Percentiles rank a stretch among this genome's conserved stretches.
phyloP scores from a whole-genome alignment of 2,888 invertebrate species.

The Autographa pulchrina region DNA sequence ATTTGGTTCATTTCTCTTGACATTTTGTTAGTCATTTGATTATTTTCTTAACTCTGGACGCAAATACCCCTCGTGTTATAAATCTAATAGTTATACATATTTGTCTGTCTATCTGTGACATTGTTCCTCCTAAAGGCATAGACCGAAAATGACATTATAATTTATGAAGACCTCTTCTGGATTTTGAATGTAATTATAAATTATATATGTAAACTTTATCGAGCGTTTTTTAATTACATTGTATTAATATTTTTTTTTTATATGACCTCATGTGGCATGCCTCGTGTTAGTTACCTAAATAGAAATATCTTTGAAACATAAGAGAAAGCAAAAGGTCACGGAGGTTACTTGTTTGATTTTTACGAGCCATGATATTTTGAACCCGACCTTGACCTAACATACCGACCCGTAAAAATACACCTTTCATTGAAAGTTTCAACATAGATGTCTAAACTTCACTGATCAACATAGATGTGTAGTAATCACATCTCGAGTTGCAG shows the following conservation, averaged over 20 bases:
- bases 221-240: no score
- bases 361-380: background rate
- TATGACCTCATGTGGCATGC: background rate
- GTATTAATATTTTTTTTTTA: background rate
- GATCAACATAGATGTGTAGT: background rate
- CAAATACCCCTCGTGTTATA: no score
- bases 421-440: background rate
- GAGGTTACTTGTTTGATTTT: background rate
- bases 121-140: no score
- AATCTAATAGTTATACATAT: no score
- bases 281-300: background rate
- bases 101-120: no score
- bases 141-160: no score
- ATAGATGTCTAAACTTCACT: background rate
- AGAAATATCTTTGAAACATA: background rate
- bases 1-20: background rate
- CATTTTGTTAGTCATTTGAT: no score
- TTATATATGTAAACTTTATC: no score
- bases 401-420: background rate
- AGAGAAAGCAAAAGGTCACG: background rate
- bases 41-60: no score
- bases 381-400: constrained; percentile 1
- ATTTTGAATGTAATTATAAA: no score
- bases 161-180: no score
- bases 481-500: no score